A percentile compares a stretch with the other conserved stretches of the same genome.
Evolutionary conservation across 2,888 invertebrate species (phyloP).

Genomic region (Anoplius nigerrimus): DNA sequence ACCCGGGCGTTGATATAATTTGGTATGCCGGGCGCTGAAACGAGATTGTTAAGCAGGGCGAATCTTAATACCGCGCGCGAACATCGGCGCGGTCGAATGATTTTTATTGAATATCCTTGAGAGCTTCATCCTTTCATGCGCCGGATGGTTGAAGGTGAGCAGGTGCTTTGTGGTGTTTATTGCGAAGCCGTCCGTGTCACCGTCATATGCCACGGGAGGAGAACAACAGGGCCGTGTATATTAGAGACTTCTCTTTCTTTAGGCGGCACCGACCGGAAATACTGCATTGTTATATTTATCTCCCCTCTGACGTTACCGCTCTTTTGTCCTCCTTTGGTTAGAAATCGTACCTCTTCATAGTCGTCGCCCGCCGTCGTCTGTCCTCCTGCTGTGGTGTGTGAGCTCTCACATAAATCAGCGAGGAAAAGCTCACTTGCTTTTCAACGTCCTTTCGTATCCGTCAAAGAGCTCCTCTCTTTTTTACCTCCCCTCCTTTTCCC

Average conservation of each 20-base stretch:
- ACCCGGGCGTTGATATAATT: no score
- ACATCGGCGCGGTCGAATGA: no score
- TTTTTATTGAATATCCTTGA: no score
- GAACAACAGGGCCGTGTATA: conserved; percentile 6
- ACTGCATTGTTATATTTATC: conserved; percentile 18
- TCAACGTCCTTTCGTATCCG: conserved; percentile 24
- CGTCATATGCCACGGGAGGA: conserved; percentile 2
- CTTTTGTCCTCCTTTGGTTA: conserved; percentile 21
- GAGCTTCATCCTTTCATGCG: no score
- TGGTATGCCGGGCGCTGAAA: no score
- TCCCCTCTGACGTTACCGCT: conserved; percentile 17
- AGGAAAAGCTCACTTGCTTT: conserved; percentile 23
- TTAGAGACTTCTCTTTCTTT: conserved; percentile 15
- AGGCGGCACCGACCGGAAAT: conserved; percentile 17
- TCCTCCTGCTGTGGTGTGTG: background rate
- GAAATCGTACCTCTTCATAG: no score
- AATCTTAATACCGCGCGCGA: no score
- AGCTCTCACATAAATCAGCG: conserved; percentile 39
- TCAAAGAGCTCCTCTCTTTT: conserved; percentile 22
- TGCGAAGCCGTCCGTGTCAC: conserved; percentile 16
- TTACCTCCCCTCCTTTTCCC: background rate
- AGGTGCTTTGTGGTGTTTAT: no score
- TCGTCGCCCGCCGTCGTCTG: no score
- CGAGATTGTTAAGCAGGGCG: no score
- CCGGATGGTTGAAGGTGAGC: no score